phyloP scores from a whole-genome alignment of 2,888 invertebrate species.

The Ophraella communa region DNA sequence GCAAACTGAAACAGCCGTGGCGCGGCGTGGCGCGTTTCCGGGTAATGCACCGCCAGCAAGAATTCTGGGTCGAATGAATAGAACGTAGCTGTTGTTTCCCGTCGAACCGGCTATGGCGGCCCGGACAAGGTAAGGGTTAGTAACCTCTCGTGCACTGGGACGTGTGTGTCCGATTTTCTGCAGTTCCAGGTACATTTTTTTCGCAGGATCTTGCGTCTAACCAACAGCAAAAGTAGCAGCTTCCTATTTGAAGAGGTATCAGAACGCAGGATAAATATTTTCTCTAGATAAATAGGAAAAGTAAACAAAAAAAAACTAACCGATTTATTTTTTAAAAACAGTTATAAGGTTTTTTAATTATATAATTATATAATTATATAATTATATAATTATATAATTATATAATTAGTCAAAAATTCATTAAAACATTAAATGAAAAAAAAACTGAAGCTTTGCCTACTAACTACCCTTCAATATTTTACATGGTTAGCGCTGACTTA shows the following conservation, averaged over 20 bases:
- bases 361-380: too few species aligned
- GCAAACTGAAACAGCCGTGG: constrained; percentile 12
- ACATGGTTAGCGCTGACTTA: too few species aligned
- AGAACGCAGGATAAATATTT: background rate
- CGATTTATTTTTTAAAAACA: too few species aligned
- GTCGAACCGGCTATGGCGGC: constrained; percentile 45
- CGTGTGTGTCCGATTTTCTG: constrained; percentile 43
- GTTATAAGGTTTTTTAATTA: too few species aligned
- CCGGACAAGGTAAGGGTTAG: constrained; percentile 53
- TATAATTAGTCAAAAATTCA: too few species aligned
- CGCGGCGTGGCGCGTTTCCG: constrained; percentile 10
- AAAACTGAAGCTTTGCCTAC: too few species aligned
- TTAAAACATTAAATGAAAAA: too few species aligned
- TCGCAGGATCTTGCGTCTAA: background rate
- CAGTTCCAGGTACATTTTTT: constrained; percentile 11
- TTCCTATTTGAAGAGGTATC: background rate
- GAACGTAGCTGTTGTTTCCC: constrained; percentile 38
- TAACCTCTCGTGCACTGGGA: constrained; percentile 48
- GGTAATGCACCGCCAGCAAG: constrained; percentile 20
- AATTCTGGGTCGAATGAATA: constrained; percentile 15
- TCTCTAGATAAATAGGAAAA: too few species aligned
- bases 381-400: too few species aligned
- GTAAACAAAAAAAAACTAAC: too few species aligned
- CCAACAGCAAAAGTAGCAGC: background rate
- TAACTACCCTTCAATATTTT: too few species aligned